Conservation (phyloP, 2,888 invertebrate genomes). For the Pemphredon lugubris region DNA sequence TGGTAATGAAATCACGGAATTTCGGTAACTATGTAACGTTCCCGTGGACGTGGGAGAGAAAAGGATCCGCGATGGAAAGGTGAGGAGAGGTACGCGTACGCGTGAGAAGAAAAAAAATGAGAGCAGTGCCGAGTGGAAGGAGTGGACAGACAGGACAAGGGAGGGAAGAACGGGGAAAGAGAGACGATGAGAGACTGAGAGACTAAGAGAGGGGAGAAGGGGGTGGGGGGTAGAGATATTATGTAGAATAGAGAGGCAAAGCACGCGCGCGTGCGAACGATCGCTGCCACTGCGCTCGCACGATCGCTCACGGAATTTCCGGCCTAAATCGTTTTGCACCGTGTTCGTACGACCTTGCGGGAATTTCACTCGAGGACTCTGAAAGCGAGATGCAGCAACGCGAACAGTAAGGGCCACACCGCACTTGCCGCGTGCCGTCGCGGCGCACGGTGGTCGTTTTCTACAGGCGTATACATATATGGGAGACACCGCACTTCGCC, state of each 20-base stretch:
- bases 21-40: constrained; percentile 58
- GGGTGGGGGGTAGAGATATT: constrained; percentile 19
- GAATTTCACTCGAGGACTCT: constrained; percentile 66
- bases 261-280: constrained; percentile 54
- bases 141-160: constrained; percentile 10
- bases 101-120: not conserved
- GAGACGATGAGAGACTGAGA: constrained; percentile 5
- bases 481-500: no score
- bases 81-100: not conserved
- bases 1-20: constrained; percentile 68
- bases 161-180: not conserved
- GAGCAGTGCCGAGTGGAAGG: constrained; percentile 15
- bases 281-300: constrained; percentile 50
- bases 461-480: no score
- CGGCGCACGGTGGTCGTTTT: not conserved
- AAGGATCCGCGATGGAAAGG: constrained; percentile 7
- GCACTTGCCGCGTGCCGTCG: not conserved
- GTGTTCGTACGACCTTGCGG: constrained; percentile 68
- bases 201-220: not conserved
- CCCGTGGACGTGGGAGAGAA: constrained; percentile 16
- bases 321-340: constrained; percentile 67
- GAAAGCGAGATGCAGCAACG: constrained; percentile 42
- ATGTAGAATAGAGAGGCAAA: constrained; percentile 26
- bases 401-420: not conserved
- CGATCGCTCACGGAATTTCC: constrained; percentile 69